Evolutionary conservation across 2,888 invertebrate species (phyloP).

Genomic region (Heliconius hortense): DNA sequence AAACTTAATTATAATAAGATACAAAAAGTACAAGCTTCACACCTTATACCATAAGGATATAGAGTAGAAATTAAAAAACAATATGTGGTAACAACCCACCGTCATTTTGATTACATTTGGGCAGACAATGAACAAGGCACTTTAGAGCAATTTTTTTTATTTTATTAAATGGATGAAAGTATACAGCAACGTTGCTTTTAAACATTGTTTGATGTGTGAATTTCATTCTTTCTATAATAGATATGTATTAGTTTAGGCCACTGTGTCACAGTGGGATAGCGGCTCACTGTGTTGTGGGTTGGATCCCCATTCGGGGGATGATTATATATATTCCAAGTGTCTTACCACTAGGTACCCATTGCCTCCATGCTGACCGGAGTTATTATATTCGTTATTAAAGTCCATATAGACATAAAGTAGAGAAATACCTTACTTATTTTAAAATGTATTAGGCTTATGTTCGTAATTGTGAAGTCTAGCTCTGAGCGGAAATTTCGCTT

Average conservation of each 20-base stretch:
- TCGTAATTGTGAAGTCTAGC: no score
- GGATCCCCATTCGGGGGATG: not conserved
- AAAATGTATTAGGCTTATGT: no score
- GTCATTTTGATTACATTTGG: constrained; percentile 30
- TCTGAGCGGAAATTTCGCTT: no score
- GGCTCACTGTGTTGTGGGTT: not conserved
- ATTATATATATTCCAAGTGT: no score
- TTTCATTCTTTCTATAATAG: not conserved
- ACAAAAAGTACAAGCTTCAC: not conserved
- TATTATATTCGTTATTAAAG: no score
- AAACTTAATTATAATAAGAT: not conserved
- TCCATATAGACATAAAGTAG: no score
- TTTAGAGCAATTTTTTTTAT: constrained; percentile 33
- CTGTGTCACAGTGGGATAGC: not conserved
- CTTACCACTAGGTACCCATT: no score
- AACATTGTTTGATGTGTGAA: not conserved
- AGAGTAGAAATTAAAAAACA: constrained; percentile 9
- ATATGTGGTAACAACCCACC: constrained; percentile 3
- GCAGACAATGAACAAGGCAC: constrained; percentile 27
- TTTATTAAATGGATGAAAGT: constrained; percentile 31
- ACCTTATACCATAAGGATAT: constrained; percentile 2
- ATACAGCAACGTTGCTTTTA: constrained; percentile 13
- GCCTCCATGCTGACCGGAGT: no score
- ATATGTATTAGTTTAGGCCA: not conserved
- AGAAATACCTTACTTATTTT: no score